Evolutionary conservation across 2,113 vertebrate genomes (phyloP).

Genomic region (Tamias sibiricus): DNA sequence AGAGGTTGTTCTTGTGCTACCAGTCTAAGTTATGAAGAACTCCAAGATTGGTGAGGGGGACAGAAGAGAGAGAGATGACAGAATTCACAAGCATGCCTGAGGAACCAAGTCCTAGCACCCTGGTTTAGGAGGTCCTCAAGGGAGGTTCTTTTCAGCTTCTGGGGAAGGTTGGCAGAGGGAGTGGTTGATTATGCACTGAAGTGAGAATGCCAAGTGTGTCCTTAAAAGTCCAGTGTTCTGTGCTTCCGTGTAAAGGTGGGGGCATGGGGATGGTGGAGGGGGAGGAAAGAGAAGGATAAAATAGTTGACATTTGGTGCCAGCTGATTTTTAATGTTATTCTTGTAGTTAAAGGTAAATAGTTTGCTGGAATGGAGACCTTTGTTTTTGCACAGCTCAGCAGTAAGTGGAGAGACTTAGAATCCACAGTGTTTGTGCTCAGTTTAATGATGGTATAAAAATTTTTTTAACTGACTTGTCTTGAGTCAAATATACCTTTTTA

Average conservation of each 20-base stretch:
- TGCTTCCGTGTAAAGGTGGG: neutral
- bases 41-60: neutral
- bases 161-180: neutral
- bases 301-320: neutral
- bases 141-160: neutral
- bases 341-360: neutral
- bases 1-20: neutral
- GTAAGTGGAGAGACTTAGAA: neutral
- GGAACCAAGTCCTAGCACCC: neutral
- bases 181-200: neutral
- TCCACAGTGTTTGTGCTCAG: neutral
- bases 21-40: neutral
- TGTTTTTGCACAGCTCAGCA: neutral
- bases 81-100: neutral
- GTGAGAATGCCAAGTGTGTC: neutral
- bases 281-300: neutral
- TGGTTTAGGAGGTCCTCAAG: neutral
- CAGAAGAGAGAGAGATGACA: neutral
- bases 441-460: constrained; percentile 5
- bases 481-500: neutral
- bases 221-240: neutral
- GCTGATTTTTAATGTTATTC: neutral
- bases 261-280: no score
- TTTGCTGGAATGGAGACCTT: constrained; percentile 18
- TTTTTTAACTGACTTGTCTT: constrained; percentile 25